Conservation (phyloP, 2,888 invertebrate genomes). For the Trissoscelio sp. region DNA sequence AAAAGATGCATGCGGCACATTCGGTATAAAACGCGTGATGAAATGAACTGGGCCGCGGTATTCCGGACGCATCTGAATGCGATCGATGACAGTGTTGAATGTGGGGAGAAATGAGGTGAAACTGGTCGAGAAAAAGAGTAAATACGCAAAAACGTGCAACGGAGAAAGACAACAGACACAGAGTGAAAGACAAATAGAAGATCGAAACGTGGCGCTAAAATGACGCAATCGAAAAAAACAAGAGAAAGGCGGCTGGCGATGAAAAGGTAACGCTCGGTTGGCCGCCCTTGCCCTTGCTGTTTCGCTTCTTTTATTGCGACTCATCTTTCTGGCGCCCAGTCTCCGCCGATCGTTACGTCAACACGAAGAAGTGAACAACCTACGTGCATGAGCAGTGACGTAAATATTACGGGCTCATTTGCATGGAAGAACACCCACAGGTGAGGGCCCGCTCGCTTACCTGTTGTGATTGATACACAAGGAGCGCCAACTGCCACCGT, state of each 20-base stretch:
- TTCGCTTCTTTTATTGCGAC: constrained; percentile 33
- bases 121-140: constrained; percentile 18
- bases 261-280: constrained; percentile 40
- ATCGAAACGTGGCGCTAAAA: constrained; percentile 42
- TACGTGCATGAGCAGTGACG: constrained; percentile 76
- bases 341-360: constrained; percentile 60
- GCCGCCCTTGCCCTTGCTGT: constrained; percentile 56
- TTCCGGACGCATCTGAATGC: constrained; percentile 56
- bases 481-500: constrained; percentile 65
- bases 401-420: constrained; percentile 81
- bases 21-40: constrained; percentile 45
- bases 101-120: constrained; percentile 46
- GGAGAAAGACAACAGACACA: not conserved
- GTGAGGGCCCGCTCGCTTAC: constrained; percentile 55
- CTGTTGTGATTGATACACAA: constrained; percentile 64
- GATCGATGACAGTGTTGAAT: constrained; percentile 55
- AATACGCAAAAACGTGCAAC: constrained; percentile 8
- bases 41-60: constrained; percentile 44
- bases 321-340: constrained; percentile 36
- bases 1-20: constrained; percentile 54
- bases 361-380: constrained; percentile 76
- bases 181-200: constrained; percentile 1
- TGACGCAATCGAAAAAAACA: constrained; percentile 51
- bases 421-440: constrained; percentile 70
- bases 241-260: constrained; percentile 35